A percentile compares a stretch with the other conserved stretches of the same genome.
phyloP scores from a whole-genome alignment of 2,797 vertebrate species.

The Lagocephalus sceleratus region DNA sequence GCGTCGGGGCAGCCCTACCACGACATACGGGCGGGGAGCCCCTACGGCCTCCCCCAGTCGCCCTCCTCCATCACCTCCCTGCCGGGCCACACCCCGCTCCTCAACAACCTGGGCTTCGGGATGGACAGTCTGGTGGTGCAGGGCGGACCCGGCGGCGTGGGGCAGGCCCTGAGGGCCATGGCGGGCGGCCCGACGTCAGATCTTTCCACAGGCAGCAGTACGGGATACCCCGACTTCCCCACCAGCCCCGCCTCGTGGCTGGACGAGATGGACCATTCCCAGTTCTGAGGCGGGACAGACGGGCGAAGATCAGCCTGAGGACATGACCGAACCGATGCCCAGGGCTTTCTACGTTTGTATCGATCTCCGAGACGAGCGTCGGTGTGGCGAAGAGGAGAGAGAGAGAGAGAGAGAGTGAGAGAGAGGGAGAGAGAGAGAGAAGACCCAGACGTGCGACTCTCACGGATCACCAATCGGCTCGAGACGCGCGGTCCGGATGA shows the following conservation, averaged over 20 bases:
- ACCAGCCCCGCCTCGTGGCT: slow-evolving; percentile 98
- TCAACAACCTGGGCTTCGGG: slow-evolving; percentile 90
- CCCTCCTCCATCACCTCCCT: slow-evolving; percentile 93
- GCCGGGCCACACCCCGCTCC: slow-evolving; percentile 89
- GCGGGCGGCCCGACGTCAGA: slow-evolving; percentile 93
- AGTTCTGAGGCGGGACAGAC: slow-evolving; percentile 81
- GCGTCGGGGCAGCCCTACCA: slow-evolving; percentile 89
- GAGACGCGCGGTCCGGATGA: slow-evolving; percentile 27
- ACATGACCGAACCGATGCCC: slow-evolving; percentile 36
- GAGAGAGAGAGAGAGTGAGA: neutral
- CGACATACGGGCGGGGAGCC: slow-evolving; percentile 91
- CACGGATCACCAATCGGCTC: slow-evolving; percentile 6
- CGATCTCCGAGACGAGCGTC: slow-evolving; percentile 44
- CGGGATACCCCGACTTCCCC: slow-evolving; percentile 98
- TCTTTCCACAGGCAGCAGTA: slow-evolving; percentile 97
- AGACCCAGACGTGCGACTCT: slow-evolving; percentile 24
- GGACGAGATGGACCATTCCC: slow-evolving; percentile 98
- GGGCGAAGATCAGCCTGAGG: slow-evolving; percentile 16
- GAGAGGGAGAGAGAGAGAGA: slow-evolving; percentile 34
- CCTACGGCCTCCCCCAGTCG: slow-evolving; percentile 93
- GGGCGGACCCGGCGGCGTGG: slow-evolving; percentile 85
- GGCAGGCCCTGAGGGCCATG: slow-evolving; percentile 91
- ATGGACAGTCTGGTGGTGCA: slow-evolving; percentile 89
- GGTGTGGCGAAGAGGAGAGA: slow-evolving; percentile 38
- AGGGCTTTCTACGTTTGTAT: slow-evolving; percentile 66